These are phyloP conservation scores for Lasioglossum villosulum DNA, from an alignment of 2,888 invertebrate genomes.

Conservation along the genomic window DNA sequence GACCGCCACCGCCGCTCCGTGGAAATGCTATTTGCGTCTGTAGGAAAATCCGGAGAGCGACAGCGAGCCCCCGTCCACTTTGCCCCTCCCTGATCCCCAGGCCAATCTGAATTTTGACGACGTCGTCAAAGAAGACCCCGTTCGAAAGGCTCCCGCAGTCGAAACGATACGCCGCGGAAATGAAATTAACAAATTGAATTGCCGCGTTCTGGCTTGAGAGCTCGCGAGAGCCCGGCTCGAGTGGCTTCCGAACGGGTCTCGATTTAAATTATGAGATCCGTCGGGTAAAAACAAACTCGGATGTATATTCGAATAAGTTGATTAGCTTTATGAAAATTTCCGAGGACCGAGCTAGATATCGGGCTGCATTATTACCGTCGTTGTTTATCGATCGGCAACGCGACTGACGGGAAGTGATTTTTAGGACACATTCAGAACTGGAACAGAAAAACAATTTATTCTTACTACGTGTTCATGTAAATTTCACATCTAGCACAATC, in stretches of 20 bases:
- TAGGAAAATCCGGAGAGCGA: slow-evolving; percentile 51
- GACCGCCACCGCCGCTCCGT: slow-evolving; percentile 54
- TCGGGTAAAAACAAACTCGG: slow-evolving; percentile 12
- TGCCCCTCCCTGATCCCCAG: neutral
- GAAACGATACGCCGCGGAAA: slow-evolving; percentile 24
- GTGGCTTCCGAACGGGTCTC: slow-evolving; percentile 8
- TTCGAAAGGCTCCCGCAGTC: slow-evolving; percentile 35
- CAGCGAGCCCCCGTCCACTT: slow-evolving; percentile 37
- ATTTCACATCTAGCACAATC: too few species aligned
- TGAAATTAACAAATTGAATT: slow-evolving; percentile 52
- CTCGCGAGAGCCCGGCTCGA: neutral
- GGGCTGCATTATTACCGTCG: neutral
- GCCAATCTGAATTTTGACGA: slow-evolving; percentile 61
- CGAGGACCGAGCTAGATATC: neutral
- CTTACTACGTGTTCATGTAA: too few species aligned
- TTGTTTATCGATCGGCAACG: neutral
- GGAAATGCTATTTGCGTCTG: slow-evolving; percentile 60
- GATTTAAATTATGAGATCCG: neutral
- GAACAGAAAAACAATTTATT: too few species aligned
- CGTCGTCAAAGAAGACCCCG: slow-evolving; percentile 44
- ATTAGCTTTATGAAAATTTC: neutral
- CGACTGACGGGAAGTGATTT: neutral
- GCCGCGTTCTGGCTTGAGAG: neutral
- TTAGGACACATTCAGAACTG: too few species aligned
- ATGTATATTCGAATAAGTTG: slow-evolving; percentile 12